A percentile compares a stretch with the other conserved stretches of the same genome.
Evolutionary conservation across 2,888 invertebrate genomes (phyloP).

Genomic region (Tinea trinotella): DNA sequence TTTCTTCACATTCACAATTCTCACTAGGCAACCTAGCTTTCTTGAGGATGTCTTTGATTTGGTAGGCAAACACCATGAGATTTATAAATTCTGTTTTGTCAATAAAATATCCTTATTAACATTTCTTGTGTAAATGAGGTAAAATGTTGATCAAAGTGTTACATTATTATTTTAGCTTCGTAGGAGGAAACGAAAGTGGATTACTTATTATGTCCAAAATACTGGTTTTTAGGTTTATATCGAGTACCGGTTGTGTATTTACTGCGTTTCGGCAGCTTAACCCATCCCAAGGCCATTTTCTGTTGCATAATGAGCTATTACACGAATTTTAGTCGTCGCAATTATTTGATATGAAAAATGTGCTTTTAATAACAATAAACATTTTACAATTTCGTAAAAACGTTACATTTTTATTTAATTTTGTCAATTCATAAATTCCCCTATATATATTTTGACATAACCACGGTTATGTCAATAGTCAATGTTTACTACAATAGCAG

Average conservation of each 20-base stretch:
- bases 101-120: too few species aligned
- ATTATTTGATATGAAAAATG: conserved; percentile 1
- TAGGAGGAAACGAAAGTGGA: neutral
- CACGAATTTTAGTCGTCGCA: neutral
- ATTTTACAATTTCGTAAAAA: too few species aligned
- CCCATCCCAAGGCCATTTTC: neutral
- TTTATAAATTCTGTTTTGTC: too few species aligned
- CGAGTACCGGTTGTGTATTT: neutral
- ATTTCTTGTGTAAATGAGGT: neutral
- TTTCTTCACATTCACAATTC: too few species aligned
- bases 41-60: too few species aligned
- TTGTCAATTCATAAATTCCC: too few species aligned
- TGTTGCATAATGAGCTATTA: conserved; percentile 11
- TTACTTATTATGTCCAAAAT: neutral
- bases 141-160: neutral
- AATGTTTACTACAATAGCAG: too few species aligned
- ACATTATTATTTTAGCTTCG: neutral
- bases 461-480: too few species aligned
- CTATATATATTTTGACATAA: too few species aligned
- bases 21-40: too few species aligned
- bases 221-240: neutral
- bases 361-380: neutral
- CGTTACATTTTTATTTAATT: too few species aligned
- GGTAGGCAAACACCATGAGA: too few species aligned
- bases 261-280: neutral